Percentiles rank a stretch among this genome's conserved stretches.
Conservation (phyloP, 2,888 invertebrate genomes). For the Macrophya alboannulata region DNA sequence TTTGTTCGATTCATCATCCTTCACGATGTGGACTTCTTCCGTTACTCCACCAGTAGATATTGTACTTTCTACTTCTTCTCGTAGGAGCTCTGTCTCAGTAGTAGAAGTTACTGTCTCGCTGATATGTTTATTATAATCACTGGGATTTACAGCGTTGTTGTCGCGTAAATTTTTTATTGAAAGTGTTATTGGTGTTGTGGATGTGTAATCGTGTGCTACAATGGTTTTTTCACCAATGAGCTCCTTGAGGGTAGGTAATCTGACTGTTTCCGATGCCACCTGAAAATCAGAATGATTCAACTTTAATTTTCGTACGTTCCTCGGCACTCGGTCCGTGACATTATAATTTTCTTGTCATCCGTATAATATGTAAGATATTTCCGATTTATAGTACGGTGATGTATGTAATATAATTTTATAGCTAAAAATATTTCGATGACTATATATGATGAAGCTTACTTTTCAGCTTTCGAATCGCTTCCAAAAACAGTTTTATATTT, state of each 20-base stretch:
- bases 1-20: not conserved
- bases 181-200: conserved; percentile 53
- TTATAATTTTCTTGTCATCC: conserved; percentile 61
- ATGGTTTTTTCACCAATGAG: conserved; percentile 68
- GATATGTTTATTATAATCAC: conserved; percentile 14
- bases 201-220: conserved; percentile 59
- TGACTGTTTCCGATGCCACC: conserved; percentile 71
- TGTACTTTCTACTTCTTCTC: not conserved
- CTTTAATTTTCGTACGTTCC: conserved; percentile 58
- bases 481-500: conserved; percentile 62
- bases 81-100: not conserved
- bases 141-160: conserved; percentile 20
- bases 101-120: not conserved
- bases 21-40: not conserved
- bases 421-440: conserved; percentile 61
- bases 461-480: conserved; percentile 37
- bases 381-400: conserved; percentile 37
- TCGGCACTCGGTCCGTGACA: conserved; percentile 55
- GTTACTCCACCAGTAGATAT: not conserved
- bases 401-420: conserved; percentile 45
- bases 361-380: conserved; percentile 50
- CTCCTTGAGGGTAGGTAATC: conserved; percentile 75
- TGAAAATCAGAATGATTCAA: conserved; percentile 76
- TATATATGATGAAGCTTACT: conserved; percentile 57
- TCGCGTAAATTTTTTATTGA: conserved; percentile 42